These are phyloP conservation scores for Cheirogaleus medius DNA, from an alignment of 2,113 vertebrate species.

Conservation along the genomic window DNA sequence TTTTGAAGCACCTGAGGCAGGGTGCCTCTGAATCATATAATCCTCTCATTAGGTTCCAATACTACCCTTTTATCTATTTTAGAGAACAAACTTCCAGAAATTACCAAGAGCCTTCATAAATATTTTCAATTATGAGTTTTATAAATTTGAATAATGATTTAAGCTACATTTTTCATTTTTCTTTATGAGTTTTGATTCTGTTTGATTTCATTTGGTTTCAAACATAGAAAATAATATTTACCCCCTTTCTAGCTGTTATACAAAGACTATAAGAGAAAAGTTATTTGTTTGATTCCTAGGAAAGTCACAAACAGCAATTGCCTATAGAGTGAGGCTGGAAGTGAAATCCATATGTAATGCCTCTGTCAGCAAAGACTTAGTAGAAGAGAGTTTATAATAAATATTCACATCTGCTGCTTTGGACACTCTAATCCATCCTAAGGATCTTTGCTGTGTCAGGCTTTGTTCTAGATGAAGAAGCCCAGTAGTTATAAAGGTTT, in stretches of 20 bases:
- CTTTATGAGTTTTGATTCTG: neutral
- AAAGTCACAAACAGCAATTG: conserved; percentile 69
- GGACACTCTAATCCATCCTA: conserved; percentile 88
- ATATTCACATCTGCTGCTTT: conserved; percentile 87
- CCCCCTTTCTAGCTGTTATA: conserved; percentile 46
- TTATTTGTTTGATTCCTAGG: conserved; percentile 73
- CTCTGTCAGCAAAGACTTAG: conserved; percentile 85
- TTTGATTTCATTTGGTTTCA: conserved; percentile 41
- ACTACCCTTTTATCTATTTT: neutral
- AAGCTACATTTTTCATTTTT: conserved; percentile 8
- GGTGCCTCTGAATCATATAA: neutral
- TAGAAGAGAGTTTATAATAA: conserved; percentile 83
- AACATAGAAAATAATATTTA: conserved; percentile 63
- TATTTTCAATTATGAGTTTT: conserved; percentile 6
- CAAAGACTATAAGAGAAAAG: conserved; percentile 53
- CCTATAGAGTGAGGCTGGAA: conserved; percentile 72
- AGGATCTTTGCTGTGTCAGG: conserved; percentile 87
- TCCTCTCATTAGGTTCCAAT: neutral
- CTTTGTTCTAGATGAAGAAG: conserved; percentile 86
- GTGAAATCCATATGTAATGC: conserved; percentile 80
- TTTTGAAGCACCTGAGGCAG: neutral
- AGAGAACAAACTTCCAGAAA: neutral
- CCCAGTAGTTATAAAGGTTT: conserved; percentile 81
- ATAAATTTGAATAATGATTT: conserved; percentile 18
- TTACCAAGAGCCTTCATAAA: neutral